Conservation (phyloP, 2,888 invertebrate genomes). For the Parnassius mnemosyne region DNA sequence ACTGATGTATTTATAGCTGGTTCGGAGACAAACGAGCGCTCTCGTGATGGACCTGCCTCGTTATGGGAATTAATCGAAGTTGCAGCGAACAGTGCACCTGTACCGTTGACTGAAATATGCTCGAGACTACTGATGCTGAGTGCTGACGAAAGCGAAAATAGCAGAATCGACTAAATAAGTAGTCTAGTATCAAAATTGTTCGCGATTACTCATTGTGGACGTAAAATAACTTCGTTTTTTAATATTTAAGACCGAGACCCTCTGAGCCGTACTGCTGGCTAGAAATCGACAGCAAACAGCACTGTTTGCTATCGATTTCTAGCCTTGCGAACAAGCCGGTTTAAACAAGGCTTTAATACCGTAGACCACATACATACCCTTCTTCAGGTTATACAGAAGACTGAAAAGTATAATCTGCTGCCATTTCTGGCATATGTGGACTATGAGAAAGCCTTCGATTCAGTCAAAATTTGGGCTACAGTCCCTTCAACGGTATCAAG, state of each 20-base stretch:
- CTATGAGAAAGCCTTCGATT: no score
- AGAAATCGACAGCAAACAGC: no score
- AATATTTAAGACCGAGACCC: neutral
- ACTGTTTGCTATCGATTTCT: no score
- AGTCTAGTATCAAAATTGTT: conserved; percentile 15
- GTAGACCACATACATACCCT: no score
- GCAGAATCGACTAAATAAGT: conserved; percentile 19
- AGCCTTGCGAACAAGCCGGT: no score
- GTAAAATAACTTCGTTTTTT: conserved; percentile 20
- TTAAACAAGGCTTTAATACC: no score
- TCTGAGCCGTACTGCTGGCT: no score
- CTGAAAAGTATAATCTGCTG: no score
- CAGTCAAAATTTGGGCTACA: no score
- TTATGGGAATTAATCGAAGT: conserved; percentile 80
- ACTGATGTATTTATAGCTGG: conserved; percentile 79
- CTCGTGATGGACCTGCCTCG: conserved; percentile 79
- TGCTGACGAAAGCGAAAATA: conserved; percentile 37
- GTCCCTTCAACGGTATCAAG: no score
- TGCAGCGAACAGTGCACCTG: conserved; percentile 72
- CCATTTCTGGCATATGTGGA: no score
- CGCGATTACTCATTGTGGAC: conserved; percentile 5
- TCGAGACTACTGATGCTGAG: conserved; percentile 37
- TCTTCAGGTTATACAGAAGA: no score
- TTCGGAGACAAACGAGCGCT: conserved; percentile 76
- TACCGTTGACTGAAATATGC: conserved; percentile 69